Percentiles rank a stretch among this genome's conserved stretches.
Evolutionary conservation across 2,113 vertebrate species (phyloP).

Genomic region (Halichoeres trimaculatus): DNA sequence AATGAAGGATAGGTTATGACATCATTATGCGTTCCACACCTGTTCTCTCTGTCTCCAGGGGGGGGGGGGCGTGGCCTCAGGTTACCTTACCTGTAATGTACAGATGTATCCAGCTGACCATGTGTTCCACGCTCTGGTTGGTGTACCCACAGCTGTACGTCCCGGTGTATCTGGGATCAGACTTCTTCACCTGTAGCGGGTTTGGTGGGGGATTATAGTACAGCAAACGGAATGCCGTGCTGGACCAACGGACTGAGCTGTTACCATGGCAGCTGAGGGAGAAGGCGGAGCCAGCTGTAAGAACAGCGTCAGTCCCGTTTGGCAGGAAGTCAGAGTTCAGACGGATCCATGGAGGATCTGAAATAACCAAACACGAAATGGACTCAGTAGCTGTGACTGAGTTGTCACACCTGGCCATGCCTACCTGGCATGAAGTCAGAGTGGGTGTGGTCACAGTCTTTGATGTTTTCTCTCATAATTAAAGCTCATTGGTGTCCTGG

Average conservation of each 20-base stretch:
- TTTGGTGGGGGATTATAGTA: fast-evolving
- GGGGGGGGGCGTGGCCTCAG: not conserved
- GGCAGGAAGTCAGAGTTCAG: constrained; percentile 50
- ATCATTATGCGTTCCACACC: too few relatives aligned
- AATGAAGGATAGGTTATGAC: not conserved
- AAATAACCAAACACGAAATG: constrained; percentile 8
- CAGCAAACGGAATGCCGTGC: not conserved
- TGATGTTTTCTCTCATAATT: too few relatives aligned
- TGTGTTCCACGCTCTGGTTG: constrained; percentile 32
- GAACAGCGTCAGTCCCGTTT: constrained; percentile 41
- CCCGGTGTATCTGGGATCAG: constrained; percentile 62
- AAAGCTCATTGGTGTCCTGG: too few relatives aligned
- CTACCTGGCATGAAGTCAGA: too few relatives aligned
- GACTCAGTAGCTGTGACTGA: not conserved
- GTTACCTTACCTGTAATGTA: constrained; percentile 71
- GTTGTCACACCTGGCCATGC: not conserved
- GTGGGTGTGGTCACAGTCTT: too few relatives aligned
- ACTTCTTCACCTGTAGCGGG: not conserved
- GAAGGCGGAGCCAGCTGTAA: constrained; percentile 38
- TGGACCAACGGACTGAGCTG: constrained; percentile 26
- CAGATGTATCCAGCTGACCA: constrained; percentile 73
- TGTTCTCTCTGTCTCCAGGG: too few relatives aligned
- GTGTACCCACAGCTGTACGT: constrained; percentile 72
- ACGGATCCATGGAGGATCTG: constrained; percentile 56
- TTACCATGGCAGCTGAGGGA: constrained; percentile 69